A percentile compares a stretch with the other conserved stretches of the same genome.
These are phyloP conservation scores for Rotaria sp. DNA, from an alignment of 2,888 invertebrate genomes.

Conservation along the genomic window DNA sequence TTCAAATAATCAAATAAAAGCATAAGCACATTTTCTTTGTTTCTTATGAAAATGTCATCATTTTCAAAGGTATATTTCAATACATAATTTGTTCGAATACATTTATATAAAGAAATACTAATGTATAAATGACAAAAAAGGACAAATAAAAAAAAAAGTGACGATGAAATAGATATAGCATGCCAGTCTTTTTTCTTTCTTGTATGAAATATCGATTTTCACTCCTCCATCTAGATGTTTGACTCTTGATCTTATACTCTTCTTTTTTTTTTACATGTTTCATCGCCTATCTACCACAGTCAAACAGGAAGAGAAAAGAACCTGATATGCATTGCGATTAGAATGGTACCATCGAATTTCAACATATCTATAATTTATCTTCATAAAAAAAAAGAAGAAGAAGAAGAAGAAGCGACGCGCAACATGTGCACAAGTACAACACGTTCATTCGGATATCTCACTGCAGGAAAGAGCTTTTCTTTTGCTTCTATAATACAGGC, in stretches of 20 bases:
- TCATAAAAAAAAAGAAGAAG: background rate
- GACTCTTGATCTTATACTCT: background rate
- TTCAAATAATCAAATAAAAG: background rate
- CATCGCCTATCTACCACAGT: background rate
- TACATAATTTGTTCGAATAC: background rate
- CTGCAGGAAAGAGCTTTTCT: background rate
- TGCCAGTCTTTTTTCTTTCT: background rate
- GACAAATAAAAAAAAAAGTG: background rate
- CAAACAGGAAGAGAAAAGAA: background rate
- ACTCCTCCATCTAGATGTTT: background rate
- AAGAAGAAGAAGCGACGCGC: background rate
- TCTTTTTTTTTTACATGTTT: background rate
- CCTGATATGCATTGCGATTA: background rate
- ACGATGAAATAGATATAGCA: background rate
- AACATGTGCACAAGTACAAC: background rate
- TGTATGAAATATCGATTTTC: background rate
- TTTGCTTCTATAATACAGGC: background rate
- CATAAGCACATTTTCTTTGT: background rate
- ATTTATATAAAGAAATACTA: background rate
- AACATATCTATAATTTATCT: background rate
- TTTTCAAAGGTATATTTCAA: background rate
- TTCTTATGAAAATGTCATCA: background rate
- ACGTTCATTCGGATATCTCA: background rate
- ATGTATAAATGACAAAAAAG: background rate
- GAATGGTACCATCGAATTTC: background rate